These are phyloP conservation scores for Phoxinus phoxinus DNA, from an alignment of 2,113 vertebrate species.

Conservation along the genomic window DNA sequence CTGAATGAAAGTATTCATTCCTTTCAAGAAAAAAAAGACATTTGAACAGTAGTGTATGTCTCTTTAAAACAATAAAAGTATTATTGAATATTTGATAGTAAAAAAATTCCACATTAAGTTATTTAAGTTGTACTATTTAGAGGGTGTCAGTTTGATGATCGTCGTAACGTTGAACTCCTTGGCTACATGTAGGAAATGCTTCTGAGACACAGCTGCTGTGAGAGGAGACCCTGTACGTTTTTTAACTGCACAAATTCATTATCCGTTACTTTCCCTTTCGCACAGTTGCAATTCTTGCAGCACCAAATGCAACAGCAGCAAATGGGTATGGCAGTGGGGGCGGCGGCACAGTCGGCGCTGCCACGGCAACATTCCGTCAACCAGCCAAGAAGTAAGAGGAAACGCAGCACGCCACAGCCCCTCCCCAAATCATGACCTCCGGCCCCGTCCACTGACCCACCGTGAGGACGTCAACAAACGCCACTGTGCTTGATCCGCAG, in stretches of 20 bases:
- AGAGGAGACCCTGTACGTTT: slow-evolving; percentile 1
- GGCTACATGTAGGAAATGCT: neutral
- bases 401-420: slow-evolving; percentile 81
- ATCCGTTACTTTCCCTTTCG: slow-evolving; percentile 53
- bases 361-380: slow-evolving; percentile 88
- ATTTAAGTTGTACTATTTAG: no score
- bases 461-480: slow-evolving; percentile 59
- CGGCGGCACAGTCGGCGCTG: slow-evolving; percentile 79
- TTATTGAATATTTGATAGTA: no score
- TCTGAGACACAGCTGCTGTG: slow-evolving; percentile 6
- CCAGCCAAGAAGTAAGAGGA: slow-evolving; percentile 96
- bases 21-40: neutral
- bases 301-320: slow-evolving; percentile 92
- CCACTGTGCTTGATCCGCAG: slow-evolving; percentile 66
- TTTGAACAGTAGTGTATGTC: neutral
- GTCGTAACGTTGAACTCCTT: neutral
- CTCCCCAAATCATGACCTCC: slow-evolving; percentile 78
- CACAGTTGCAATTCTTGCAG: slow-evolving; percentile 96
- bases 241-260: neutral
- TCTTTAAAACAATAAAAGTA: neutral
- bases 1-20: neutral
- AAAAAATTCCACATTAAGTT: neutral
- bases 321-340: slow-evolving; percentile 86
- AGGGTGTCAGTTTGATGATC: neutral
- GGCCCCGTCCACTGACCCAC: slow-evolving; percentile 25